phyloP scores from a whole-genome alignment of 2,113 vertebrate genomes.

The Cairina moschata region DNA sequence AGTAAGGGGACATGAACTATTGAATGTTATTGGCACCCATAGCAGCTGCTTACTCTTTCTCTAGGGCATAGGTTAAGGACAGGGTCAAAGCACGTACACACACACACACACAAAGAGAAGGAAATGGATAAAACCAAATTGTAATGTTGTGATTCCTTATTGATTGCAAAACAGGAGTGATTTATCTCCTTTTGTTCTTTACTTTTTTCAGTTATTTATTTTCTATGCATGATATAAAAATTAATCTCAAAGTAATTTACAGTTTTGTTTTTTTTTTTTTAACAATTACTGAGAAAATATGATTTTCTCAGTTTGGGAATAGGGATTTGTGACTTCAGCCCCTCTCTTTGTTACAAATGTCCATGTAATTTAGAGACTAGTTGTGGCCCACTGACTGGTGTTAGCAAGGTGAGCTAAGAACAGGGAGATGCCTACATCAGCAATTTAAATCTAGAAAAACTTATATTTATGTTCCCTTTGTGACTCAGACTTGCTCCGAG shows the following conservation, averaged over 20 bases:
- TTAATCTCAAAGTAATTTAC: neutral
- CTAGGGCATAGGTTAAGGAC: neutral
- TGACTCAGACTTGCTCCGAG: neutral
- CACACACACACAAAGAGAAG: neutral
- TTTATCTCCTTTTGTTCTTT: neutral
- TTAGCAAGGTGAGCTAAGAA: neutral
- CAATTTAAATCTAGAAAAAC: neutral
- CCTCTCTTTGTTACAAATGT: neutral
- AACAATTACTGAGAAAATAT: neutral
- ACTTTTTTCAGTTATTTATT: neutral
- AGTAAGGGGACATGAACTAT: neutral
- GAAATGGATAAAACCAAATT: neutral
- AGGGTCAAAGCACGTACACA: neutral
- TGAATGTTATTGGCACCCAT: neutral
- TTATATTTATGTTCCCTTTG: neutral
- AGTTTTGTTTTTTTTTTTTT: neutral
- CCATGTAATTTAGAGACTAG: neutral
- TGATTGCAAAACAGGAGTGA: neutral
- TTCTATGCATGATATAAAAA: neutral
- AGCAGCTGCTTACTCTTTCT: slow-evolving; percentile 16
- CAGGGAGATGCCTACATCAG: neutral
- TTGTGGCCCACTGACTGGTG: neutral
- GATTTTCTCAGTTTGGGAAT: neutral
- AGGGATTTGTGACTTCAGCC: neutral
- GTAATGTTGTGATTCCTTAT: neutral